A percentile compares a stretch with the other conserved stretches of the same genome.
Conservation (phyloP, 2,888 invertebrate species). For the Eristalis pertinax region DNA sequence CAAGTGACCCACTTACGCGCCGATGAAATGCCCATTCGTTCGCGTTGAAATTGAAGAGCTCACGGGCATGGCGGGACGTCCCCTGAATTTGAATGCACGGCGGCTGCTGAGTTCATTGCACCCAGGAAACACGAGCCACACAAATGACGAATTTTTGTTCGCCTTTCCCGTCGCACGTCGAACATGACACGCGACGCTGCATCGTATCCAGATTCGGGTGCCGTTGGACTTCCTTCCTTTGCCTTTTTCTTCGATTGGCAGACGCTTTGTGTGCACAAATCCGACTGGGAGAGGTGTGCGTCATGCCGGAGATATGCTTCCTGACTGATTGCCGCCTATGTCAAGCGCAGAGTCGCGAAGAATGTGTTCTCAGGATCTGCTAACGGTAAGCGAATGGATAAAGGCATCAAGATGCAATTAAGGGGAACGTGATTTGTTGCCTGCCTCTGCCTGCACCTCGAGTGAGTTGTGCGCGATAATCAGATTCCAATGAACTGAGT, state of each 20-base stretch:
- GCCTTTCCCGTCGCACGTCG: neutral
- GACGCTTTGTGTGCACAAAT: neutral
- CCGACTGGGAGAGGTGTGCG: constrained; percentile 29
- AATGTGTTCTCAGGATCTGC: constrained; percentile 14
- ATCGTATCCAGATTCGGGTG: constrained; percentile 30
- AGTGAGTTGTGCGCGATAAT: neutral
- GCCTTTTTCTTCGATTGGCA: neutral
- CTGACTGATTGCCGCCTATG: constrained; percentile 16
- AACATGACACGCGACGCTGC: constrained; percentile 4
- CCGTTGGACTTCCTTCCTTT: constrained; percentile 28
- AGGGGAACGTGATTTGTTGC: constrained; percentile 35
- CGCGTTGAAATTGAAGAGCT: neutral
- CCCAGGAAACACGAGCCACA: constrained; percentile 62
- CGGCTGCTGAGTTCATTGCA: constrained; percentile 51
- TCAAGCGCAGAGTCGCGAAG: neutral
- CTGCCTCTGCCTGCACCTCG: neutral
- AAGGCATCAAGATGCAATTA: constrained; percentile 55
- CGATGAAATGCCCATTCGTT: constrained; percentile 2
- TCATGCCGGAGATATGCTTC: constrained; percentile 32
- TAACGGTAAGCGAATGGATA: constrained; percentile 43
- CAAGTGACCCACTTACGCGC: constrained; percentile 33
- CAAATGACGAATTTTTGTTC: constrained; percentile 41
- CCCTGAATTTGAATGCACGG: neutral
- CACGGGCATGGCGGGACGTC: neutral
- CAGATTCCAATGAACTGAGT: neutral